Conservation (phyloP, 2,113 vertebrate genomes). For the Mastomys natalensis region DNA sequence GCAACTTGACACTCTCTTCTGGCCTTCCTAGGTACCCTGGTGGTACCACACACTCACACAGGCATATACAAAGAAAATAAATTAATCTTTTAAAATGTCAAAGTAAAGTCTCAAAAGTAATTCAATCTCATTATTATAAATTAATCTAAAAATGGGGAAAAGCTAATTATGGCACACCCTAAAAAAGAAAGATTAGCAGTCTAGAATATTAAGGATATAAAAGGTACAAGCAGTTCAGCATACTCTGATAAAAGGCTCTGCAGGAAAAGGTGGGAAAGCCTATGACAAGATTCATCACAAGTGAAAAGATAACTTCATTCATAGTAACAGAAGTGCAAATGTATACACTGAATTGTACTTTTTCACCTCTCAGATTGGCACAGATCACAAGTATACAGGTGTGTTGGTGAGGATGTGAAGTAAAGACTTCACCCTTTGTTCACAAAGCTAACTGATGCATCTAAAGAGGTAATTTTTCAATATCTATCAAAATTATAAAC, state of each 20-base stretch:
- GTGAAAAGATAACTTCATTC: slow-evolving; percentile 9
- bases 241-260: background rate
- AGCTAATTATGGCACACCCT: background rate
- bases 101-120: slow-evolving; percentile 19
- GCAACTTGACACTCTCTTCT: background rate
- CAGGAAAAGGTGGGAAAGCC: background rate
- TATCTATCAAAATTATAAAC: slow-evolving; percentile 35
- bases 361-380: background rate
- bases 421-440: background rate
- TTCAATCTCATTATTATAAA: background rate
- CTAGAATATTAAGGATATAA: background rate
- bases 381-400: background rate
- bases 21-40: background rate
- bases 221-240: background rate
- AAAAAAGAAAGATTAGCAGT: background rate
- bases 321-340: background rate
- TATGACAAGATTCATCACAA: background rate
- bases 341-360: background rate
- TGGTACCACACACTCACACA: background rate
- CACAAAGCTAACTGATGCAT: background rate
- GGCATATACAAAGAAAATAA: background rate
- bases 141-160: slow-evolving; percentile 21
- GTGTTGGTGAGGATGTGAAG: background rate
- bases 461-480: background rate
- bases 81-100: background rate